Base-by-base conservation (phyloP, 2,888 invertebrate species). In the Tiphia femorata region DNA sequence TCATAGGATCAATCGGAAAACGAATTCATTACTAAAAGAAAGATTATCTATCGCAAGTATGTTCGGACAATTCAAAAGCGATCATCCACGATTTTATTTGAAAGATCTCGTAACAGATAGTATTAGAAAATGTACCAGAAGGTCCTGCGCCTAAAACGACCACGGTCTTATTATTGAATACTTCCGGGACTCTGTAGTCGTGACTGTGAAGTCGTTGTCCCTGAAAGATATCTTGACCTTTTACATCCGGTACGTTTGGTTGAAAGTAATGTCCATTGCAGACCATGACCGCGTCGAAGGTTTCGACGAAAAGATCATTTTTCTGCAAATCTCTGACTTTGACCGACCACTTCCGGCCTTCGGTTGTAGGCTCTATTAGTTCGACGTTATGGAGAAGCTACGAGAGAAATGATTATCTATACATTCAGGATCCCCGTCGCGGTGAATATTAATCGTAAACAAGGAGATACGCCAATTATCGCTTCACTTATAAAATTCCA, bases 241-340 rank as follows among this genome's bases (percentile, higher is more conserved):
- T 74, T 27, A 88, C 75, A 2, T 72, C 63, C 1, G 88, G 88
- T 7, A 82, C 49, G 30, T 78, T 72, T 0, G 88, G 87, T 14
- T 84, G 80, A 35, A 85, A 84, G 67, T 87, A 88, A 76, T 88
- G 88, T 1, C 85, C 84, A 53, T 84, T 84, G 68, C 84, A 84
- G 6, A 84, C 77, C 81, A 84, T 81, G 25, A 84, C 73, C 1
- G 76, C 82, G 51, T 84, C 84, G 57, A 83, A 84, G 16, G 67
- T 72, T 50, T 83, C 81, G 5, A 64, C 74, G 6, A 46, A 12
- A 3, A 55, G 50, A 20, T 37, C 54, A 35, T 78, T 68, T 10
- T 59, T 68, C 35, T 61, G 50, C n/a, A 84, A 65, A 62, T 82
- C 73, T 52, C 74, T 80, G 4, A 81, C 76, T 41, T 58, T 75